These are phyloP conservation scores for Amblyjoppa proteus DNA, from an alignment of 2,888 invertebrate genomes.

Conservation along the genomic window DNA sequence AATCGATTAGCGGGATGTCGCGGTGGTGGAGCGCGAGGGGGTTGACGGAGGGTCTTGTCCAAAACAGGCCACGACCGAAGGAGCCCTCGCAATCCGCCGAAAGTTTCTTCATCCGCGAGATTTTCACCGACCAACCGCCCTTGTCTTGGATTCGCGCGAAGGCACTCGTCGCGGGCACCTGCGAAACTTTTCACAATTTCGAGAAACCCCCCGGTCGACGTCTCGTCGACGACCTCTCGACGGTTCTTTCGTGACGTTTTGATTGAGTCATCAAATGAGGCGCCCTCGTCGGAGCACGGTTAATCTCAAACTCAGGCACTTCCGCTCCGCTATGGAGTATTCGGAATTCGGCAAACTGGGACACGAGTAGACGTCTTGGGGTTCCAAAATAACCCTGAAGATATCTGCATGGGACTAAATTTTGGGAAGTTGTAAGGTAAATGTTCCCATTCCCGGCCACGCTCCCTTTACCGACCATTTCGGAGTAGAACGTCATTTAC, in stretches of 20 bases:
- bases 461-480: too few species aligned
- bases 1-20: constrained; percentile 57
- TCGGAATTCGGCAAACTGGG: neutral
- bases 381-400: too few species aligned
- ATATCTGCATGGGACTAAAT: too few species aligned
- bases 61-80: constrained; percentile 56
- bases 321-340: neutral
- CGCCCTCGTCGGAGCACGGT: neutral
- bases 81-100: constrained; percentile 54
- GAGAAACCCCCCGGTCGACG: constrained; percentile 22
- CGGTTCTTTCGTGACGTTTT: constrained; percentile 64
- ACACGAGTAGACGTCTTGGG: neutral
- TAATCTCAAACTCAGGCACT: neutral
- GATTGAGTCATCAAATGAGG: constrained; percentile 67
- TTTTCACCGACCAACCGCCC: constrained; percentile 36
- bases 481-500: too few species aligned
- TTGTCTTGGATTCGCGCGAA: constrained; percentile 21
- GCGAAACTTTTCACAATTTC: constrained; percentile 57
- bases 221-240: neutral
- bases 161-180: neutral
- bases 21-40: neutral
- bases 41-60: constrained; percentile 53
- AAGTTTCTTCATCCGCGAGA: constrained; percentile 66
- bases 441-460: too few species aligned
- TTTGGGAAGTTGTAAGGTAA: too few species aligned